Percentiles rank a stretch among this genome's conserved stretches.
Conservation (phyloP, 2,113 vertebrate species). For the Microtus pennsylvanicus region DNA sequence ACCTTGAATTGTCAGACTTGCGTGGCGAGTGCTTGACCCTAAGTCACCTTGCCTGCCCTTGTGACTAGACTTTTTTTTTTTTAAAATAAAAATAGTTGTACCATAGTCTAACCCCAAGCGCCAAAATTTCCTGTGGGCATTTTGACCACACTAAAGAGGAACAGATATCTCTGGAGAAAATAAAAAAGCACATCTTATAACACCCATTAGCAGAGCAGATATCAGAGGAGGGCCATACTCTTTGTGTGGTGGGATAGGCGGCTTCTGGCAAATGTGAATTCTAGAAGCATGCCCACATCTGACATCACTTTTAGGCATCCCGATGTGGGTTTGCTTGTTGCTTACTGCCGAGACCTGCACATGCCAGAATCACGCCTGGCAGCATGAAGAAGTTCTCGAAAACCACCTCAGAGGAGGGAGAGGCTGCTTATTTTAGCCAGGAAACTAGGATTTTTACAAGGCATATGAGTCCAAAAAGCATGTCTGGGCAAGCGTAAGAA, state of each 20-base stretch:
- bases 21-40: neutral
- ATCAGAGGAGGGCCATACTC: rapidly evolving
- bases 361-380: neutral
- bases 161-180: neutral
- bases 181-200: rapidly evolving
- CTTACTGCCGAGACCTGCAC: neutral
- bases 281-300: neutral
- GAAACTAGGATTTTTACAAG: neutral
- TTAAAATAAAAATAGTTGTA: neutral
- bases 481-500: neutral
- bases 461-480: neutral
- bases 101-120: neutral
- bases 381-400: neutral
- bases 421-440: neutral
- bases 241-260: rapidly evolving
- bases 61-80: neutral
- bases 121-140: neutral
- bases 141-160: neutral
- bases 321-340: too few species aligned
- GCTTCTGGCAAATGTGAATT: neutral
- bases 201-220: rapidly evolving
- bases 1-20: neutral
- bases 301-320: neutral
- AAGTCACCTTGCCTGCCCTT: neutral
- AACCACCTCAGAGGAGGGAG: neutral